A percentile compares a stretch with the other conserved stretches of the same genome.
phyloP scores from a whole-genome alignment of 2,888 invertebrate species.

The Eurytoma californica region DNA sequence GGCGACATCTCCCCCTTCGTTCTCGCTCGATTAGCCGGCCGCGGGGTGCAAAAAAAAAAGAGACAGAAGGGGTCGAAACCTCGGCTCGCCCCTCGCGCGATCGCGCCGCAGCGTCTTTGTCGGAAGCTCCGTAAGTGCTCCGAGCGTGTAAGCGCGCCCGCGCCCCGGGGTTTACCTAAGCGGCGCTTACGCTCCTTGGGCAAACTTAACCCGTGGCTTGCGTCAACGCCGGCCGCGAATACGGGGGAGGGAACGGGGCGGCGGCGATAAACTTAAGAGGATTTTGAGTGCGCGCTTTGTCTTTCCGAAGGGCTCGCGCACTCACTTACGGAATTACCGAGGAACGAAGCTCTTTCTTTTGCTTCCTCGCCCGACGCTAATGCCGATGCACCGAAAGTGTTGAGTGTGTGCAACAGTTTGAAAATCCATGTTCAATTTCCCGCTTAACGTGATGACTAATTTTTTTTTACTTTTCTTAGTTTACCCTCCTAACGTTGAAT shows the following conservation, averaged over 20 bases:
- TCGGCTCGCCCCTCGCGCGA: too few species aligned
- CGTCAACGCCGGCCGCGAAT: conserved; percentile 11
- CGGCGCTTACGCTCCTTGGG: conserved; percentile 10
- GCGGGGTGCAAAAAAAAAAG: too few species aligned
- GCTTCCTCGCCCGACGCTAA: too few species aligned
- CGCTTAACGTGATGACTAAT: too few species aligned
- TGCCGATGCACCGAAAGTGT: neutral
- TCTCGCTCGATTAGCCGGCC: too few species aligned
- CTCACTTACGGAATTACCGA: neutral
- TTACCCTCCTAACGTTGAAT: too few species aligned
- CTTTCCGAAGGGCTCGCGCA: conserved; percentile 4
- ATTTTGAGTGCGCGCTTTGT: conserved; percentile 40
- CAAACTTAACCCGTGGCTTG: neutral
- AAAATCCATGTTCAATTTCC: too few species aligned
- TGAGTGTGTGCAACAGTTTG: neutral
- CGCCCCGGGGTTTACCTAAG: conserved; percentile 26
- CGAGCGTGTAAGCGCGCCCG: neutral
- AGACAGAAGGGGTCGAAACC: too few species aligned
- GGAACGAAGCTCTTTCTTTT: neutral
- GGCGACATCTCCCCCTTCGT: too few species aligned
- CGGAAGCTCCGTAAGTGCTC: conserved; percentile 32
- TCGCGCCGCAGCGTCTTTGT: too few species aligned
- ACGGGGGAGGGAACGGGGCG: neutral
- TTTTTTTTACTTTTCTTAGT: too few species aligned
- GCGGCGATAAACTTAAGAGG: conserved; percentile 54